Base-by-base conservation (phyloP, 2,888 invertebrate species). In the Eustalomyia histrio region DNA sequence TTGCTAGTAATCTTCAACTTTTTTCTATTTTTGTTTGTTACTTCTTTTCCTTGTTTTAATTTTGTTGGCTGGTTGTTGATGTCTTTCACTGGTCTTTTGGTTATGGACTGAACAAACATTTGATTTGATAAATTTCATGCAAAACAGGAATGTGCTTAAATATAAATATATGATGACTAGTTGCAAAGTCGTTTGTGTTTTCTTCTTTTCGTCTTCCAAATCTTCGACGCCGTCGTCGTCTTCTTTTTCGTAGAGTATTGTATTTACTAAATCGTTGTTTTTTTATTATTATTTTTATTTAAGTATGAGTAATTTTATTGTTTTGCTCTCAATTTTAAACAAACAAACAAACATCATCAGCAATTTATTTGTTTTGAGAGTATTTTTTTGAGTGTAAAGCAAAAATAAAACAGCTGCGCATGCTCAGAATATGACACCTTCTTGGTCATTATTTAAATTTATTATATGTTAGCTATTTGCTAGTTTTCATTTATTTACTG, bases 91-190 rank as follows among this genome's bases (percentile, higher is more conserved):
- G 60, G 58, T 67, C 43, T 67, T 80, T 65, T 57, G 21, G 24
- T 58, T 18, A 39, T 18, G 29, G 29, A 29, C 29, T 29, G 29
- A 29, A 29, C 69, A 47, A 75, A 79, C 60, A 60, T 64, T 71
- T 67, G 43, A 73, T 73, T 52, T 65, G 47, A 50, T 67, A 50
- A 10, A 65, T 61, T 71, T 29, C 43, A 43, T 68, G 35, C 52
- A 71, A 39, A 71, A 65, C 76, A 65, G 76, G 71, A 72, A 78
- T 78, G 50, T 72, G 33, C 65, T 78, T 33, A 65, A 74, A 67
- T 73, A 35, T 67, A 67, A 79, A 68, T 61, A 73, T 60, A 61
- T 29, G 67, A 79, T 73, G 78, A 79, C 72, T 79, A 73, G 72
- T 55, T 61, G 60, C 43, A 72, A 61, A 67, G 60, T 72, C 33